Conservation (phyloP, 2,888 invertebrate genomes). For the Callosobruchus maculatus region DNA sequence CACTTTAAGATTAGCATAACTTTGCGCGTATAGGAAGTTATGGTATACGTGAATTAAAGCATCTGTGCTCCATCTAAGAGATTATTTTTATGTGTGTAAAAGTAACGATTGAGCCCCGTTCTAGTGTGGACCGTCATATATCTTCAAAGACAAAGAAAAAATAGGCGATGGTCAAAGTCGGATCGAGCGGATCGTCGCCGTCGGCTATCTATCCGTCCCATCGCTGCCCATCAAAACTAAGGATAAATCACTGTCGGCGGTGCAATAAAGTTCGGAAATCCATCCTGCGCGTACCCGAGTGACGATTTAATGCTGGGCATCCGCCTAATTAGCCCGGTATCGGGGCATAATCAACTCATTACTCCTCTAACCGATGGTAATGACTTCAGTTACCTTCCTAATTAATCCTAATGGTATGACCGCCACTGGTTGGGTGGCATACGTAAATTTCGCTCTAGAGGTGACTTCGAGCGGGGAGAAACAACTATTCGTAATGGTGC, state of each 20-base stretch:
- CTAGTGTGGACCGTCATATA: too few relatives aligned
- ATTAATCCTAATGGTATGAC: constrained; percentile 33
- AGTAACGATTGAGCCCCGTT: too few relatives aligned
- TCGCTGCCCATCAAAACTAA: constrained; percentile 8
- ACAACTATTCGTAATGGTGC: not conserved
- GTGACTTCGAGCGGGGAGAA: not conserved
- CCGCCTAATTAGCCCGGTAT: constrained; percentile 25
- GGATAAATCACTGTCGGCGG: constrained; percentile 19
- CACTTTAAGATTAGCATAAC: too few relatives aligned
- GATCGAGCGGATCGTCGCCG: not conserved
- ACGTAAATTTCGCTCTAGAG: constrained; percentile 23
- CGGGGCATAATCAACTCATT: constrained; percentile 23
- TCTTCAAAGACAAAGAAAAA: not conserved
- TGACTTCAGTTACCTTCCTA: constrained; percentile 29
- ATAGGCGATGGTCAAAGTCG: not conserved
- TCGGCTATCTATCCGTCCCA: constrained; percentile 4
- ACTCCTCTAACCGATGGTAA: constrained; percentile 29
- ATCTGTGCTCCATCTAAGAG: too few relatives aligned
- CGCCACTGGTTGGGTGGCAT: constrained; percentile 31
- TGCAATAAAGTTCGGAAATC: constrained; percentile 23
- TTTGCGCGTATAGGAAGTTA: too few relatives aligned
- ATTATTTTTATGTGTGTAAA: too few relatives aligned
- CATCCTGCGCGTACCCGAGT: constrained; percentile 12
- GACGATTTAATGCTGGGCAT: constrained; percentile 18
- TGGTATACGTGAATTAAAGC: too few relatives aligned